Base-by-base conservation (phyloP, 1,140 invertebrate genomes). In the Nymphalis io region DNA sequence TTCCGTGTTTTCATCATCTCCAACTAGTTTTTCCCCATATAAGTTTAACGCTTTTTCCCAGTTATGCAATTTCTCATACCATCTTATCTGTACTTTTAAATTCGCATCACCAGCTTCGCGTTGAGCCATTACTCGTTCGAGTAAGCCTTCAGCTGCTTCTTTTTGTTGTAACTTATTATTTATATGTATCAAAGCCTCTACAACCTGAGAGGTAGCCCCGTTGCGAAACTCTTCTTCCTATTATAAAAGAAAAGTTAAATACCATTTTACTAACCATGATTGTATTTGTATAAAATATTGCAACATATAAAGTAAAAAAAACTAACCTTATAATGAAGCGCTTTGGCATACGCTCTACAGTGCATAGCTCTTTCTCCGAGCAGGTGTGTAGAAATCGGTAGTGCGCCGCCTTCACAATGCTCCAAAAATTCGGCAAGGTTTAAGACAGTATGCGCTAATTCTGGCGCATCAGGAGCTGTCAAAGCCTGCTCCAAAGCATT, bases 371-470 rank as follows among this genome's bases (percentile, higher is more conserved):
- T 92, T 70, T 96, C 95, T 0, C 96, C 96, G 0, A 97, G 83
- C 18, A 99, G 89, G 58, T 96, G 95, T 0, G 96, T 95, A 68
- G 98, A 96, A 20, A 99, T 93, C 0, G 98, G 98, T 62, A 99
- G 90, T 0, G 98, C 96, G 15, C 98, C 98, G 69, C 97, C 97
- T 83, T 99, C 99, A 85, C 98, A 99, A 84, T 99, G 99, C 80
- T 99, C 99, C 98, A 99, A 99, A 80, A 99, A 99, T 91, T 99
- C 99, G 0, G 98, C 98, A 27, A 99, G 92, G 92, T 99, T 99
- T 2, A 99, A 92, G 68, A 99, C 96, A 0, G 98, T 98, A 83
- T 99, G 98, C 0, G 98, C 99, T 38, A 99, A 96, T 89, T 99
- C 99, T 0, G 98, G 97, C 59, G 99, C 94, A 84, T 99, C 98